phyloP scores from a whole-genome alignment of 2,113 vertebrate species.

The Neogale vison region DNA sequence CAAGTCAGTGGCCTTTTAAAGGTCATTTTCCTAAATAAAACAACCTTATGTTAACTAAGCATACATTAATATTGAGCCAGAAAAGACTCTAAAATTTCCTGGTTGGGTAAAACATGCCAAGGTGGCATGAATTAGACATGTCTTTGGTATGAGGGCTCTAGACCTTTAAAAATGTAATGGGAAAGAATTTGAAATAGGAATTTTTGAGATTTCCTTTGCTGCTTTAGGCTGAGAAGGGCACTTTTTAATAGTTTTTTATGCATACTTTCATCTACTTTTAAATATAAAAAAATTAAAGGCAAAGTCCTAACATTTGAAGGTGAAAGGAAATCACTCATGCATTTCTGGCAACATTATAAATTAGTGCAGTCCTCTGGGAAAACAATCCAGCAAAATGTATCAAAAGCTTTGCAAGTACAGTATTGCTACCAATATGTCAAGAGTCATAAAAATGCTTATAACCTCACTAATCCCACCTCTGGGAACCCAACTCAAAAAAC shows the following conservation, averaged over 20 bases:
- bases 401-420: not conserved
- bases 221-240: not conserved
- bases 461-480: conserved; percentile 34
- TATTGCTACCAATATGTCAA: not conserved
- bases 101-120: not conserved
- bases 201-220: not conserved
- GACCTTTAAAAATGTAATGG: not conserved
- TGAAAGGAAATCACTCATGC: conserved; percentile 1
- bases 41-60: not conserved
- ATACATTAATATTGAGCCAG: not conserved
- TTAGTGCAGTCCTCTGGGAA: not conserved
- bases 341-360: not conserved
- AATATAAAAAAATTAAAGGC: not conserved
- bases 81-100: not conserved
- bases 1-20: not conserved
- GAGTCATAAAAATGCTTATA: conserved; percentile 38
- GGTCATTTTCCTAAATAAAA: not conserved
- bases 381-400: conserved; percentile 11
- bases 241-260: not conserved
- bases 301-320: not conserved
- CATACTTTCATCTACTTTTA: not conserved
- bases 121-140: not conserved
- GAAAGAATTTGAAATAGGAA: not conserved
- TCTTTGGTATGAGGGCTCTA: not conserved
- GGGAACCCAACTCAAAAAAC: conserved; percentile 24